Conservation (phyloP, 2,888 invertebrate genomes). For the Eretmocerus hayati region DNA sequence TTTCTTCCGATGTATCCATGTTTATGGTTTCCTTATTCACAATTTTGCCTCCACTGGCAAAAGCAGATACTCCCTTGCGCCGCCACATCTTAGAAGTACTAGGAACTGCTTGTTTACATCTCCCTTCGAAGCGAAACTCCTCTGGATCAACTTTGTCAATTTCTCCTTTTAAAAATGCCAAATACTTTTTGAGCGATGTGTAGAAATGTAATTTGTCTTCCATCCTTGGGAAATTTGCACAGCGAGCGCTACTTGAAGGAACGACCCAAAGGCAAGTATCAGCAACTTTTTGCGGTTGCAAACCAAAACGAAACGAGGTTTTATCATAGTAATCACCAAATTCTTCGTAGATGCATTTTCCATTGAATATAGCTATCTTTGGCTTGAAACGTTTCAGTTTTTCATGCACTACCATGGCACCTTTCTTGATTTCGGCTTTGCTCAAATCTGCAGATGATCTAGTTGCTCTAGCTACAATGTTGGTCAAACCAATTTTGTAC, state of each 20-base stretch:
- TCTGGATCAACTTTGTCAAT: slow-evolving; percentile 29
- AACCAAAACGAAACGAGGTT: slow-evolving; percentile 35
- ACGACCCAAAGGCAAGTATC: slow-evolving; percentile 41
- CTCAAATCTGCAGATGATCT: slow-evolving; percentile 40
- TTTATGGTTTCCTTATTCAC: slow-evolving; percentile 36
- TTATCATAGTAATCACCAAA: slow-evolving; percentile 33
- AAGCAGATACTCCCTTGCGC: slow-evolving; percentile 35
- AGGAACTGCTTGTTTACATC: slow-evolving; percentile 33
- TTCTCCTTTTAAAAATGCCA: slow-evolving; percentile 36
- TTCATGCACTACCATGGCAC: slow-evolving; percentile 31
- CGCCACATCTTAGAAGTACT: slow-evolving; percentile 43
- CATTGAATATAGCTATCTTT: slow-evolving; percentile 42
- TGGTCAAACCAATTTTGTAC: slow-evolving; percentile 41
- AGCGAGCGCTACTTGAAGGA: slow-evolving; percentile 44
- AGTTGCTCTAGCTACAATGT: slow-evolving; percentile 40
- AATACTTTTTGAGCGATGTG: slow-evolving; percentile 36
- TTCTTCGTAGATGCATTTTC: slow-evolving; percentile 43
- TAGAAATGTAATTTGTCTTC: slow-evolving; percentile 42
- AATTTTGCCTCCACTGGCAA: slow-evolving; percentile 36
- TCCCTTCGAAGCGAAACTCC: slow-evolving; percentile 39
- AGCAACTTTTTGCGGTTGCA: slow-evolving; percentile 35
- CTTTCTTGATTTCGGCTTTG: slow-evolving; percentile 38
- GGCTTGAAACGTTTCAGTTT: slow-evolving; percentile 37
- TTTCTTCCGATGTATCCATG: slow-evolving; percentile 34
- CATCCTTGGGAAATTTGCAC: slow-evolving; percentile 43